These are phyloP conservation scores for Neopelma chrysocephalum DNA, from an alignment of 2,797 vertebrate species.

Conservation along the genomic window DNA sequence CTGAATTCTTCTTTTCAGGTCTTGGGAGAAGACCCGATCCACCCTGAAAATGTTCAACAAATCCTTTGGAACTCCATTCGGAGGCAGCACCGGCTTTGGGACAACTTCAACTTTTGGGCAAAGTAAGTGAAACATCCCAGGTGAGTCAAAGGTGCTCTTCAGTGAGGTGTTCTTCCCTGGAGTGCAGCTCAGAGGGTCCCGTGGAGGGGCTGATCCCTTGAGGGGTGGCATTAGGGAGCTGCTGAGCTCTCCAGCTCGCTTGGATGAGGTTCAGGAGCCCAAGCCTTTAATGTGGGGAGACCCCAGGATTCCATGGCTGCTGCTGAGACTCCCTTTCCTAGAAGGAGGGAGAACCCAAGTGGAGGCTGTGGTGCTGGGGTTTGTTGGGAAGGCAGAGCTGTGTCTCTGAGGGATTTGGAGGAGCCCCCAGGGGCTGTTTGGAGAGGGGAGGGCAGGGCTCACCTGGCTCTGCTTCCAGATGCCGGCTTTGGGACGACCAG, in stretches of 20 bases:
- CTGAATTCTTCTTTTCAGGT: background rate
- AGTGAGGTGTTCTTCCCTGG: background rate
- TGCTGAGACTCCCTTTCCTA: too few relatives aligned
- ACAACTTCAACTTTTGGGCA: constrained; percentile 14
- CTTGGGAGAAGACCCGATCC: background rate
- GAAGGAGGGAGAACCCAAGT: background rate
- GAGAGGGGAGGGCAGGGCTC: background rate
- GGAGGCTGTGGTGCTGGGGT: rapidly evolving
- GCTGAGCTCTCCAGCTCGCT: background rate
- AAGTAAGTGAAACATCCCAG: background rate
- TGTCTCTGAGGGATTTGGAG: background rate
- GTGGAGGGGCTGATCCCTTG: rapidly evolving
- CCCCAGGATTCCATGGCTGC: background rate
- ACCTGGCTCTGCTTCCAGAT: constrained; percentile 64
- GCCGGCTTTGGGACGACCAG: constrained; percentile 84
- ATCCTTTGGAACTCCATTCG: background rate
- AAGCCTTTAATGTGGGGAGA: background rate
- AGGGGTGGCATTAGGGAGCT: background rate
- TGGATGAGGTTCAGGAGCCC: background rate
- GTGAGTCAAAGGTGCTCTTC: background rate
- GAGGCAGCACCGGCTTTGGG: background rate
- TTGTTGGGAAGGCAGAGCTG: background rate
- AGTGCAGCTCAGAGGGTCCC: background rate
- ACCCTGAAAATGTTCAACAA: background rate
- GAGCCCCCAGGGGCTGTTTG: too few relatives aligned